A percentile compares a stretch with the other conserved stretches of the same genome.
Evolutionary conservation across 1,140 invertebrate species (phyloP).

Genomic region (Bombus confusus): DNA sequence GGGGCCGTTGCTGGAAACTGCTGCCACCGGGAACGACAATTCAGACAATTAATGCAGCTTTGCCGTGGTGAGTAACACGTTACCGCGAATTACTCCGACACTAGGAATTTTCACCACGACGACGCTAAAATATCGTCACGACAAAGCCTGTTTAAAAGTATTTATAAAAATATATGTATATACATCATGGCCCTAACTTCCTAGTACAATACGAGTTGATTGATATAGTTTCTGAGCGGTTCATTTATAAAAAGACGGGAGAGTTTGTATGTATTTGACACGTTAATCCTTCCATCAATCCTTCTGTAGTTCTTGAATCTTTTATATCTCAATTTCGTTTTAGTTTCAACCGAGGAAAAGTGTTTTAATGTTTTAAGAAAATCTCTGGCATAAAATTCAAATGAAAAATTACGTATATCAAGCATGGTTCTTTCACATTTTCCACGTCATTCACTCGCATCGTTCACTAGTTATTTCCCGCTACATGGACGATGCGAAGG

Average conservation of each 20-base stretch:
- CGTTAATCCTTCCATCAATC: too few relatives aligned
- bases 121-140: not conserved
- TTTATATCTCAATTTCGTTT: too few relatives aligned
- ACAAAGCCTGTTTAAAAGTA: not conserved
- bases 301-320: too few relatives aligned
- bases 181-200: not conserved
- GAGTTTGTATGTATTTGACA: too few relatives aligned
- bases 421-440: not conserved
- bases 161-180: not conserved
- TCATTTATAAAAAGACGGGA: too few relatives aligned
- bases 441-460: not conserved
- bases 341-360: too few relatives aligned
- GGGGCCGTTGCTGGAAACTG: constrained; percentile 34
- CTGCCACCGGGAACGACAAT: constrained; percentile 46
- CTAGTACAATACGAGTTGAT: too few relatives aligned
- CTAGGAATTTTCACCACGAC: not conserved
- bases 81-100: constrained; percentile 47
- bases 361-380: too few relatives aligned
- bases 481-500: not conserved
- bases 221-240: too few relatives aligned
- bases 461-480: not conserved
- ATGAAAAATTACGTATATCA: too few relatives aligned
- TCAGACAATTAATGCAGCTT: constrained; percentile 62
- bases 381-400: too few relatives aligned
- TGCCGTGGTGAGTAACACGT: constrained; percentile 36